These are phyloP conservation scores for Babylonia areolata DNA, from an alignment of 1,140 invertebrate species.

Conservation along the genomic window DNA sequence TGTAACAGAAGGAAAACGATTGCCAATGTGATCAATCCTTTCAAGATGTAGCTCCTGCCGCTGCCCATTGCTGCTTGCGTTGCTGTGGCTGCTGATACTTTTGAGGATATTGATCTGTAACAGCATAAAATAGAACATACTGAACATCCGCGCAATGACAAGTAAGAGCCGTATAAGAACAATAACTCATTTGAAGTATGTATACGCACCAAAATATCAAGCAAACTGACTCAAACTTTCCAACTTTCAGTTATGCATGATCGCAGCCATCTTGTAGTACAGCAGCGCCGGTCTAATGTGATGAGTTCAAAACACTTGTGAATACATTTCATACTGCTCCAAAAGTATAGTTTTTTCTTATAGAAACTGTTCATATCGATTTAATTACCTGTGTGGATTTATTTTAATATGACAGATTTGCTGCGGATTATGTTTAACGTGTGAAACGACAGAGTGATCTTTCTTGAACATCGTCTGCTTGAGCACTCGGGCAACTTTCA, in stretches of 20 bases:
- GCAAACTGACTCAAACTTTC: not conserved
- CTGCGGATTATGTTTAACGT: not conserved
- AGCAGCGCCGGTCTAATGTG: too few species aligned
- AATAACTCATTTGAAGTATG: too few species aligned
- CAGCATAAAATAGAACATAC: too few species aligned
- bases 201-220: not conserved
- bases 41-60: constrained; percentile 35
- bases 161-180: too few species aligned
- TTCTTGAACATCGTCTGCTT: not conserved
- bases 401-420: not conserved
- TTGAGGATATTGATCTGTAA: too few species aligned
- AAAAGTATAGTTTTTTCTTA: too few species aligned
- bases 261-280: constrained; percentile 48
- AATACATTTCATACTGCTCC: too few species aligned
- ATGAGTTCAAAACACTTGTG: too few species aligned
- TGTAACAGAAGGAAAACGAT: constrained; percentile 23
- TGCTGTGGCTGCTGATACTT: too few species aligned
- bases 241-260: constrained; percentile 5
- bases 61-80: not conserved
- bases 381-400: too few species aligned
- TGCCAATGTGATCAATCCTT: constrained; percentile 2
- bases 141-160: too few species aligned
- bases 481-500: not conserved
- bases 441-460: not conserved
- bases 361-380: too few species aligned